Base-by-base conservation (phyloP, 2,888 invertebrate genomes). In the Tinea semifulvella region DNA sequence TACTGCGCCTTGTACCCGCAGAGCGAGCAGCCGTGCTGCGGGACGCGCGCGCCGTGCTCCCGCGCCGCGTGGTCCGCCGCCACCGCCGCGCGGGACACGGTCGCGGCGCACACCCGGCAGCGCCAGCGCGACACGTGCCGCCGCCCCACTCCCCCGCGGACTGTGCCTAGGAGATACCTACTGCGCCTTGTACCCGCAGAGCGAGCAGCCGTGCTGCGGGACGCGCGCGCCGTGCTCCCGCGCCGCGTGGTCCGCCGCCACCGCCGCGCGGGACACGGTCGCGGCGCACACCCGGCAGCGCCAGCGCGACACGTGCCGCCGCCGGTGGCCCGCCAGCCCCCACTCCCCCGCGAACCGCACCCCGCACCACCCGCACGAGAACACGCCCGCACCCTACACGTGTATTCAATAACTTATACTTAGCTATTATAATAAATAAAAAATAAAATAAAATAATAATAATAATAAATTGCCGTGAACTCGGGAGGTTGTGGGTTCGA, bases 61-160 rank as follows among this genome's bases (percentile, higher is more conserved):
- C 72, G 57, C 46, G 69, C 53, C 17, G 27, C 45, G 60, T 77
- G 77, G 61, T 77, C 77, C 0, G 76, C 77, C 25, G 65, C 68
- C 19, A 74, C 68, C 14, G 57, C 57, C 2, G 75, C 75, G 42
- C 73, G 73, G 0, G 77, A 76, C 52, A 54, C 60, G 14, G 49
- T 18, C 1, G 48, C 53, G 0, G 57, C 61, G 52, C 77, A 76
- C 22, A 1, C 0, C 0, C 27, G 11, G 35, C 77, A 76, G 7
- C 75, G 71, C 77, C 77, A 76, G 73, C 72, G 57, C 5, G 70
- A 60, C 0, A 71, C 54, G 39, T 76, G 76, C 2, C 76, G 46
- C 2, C 74, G 44, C 1, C 51, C 43, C 14, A 76, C 76, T 0
- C 71, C 68, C 1, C 57, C 47, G 1, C 74, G 26, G 69, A 73